Evolutionary conservation across 2,797 vertebrate species (phyloP).

Genomic region (Channa striata): DNA sequence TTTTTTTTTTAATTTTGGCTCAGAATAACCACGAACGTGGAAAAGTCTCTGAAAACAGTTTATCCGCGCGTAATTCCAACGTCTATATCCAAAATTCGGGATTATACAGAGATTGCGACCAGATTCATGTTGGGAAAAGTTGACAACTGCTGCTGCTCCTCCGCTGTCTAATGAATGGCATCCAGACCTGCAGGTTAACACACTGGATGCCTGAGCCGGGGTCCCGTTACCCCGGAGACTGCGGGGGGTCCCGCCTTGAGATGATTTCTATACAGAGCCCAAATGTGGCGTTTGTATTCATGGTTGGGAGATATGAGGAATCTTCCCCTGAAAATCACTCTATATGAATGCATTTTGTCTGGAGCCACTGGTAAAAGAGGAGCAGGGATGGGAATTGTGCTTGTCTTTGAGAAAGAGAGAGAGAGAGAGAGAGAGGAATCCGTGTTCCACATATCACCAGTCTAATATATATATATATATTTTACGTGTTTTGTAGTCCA

Average conservation of each 20-base stretch:
- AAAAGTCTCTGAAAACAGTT: background rate
- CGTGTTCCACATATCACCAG: too few species aligned
- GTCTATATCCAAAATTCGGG: background rate
- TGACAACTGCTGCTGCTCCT: conserved; percentile 16
- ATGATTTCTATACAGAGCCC: conserved; percentile 47
- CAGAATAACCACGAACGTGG: too few species aligned
- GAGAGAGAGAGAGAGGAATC: too few species aligned
- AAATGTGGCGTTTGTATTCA: conserved; percentile 65
- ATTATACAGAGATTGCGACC: background rate
- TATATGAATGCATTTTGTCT: too few species aligned
- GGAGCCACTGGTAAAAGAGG: background rate
- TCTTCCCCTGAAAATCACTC: too few species aligned
- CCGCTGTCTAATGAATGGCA: conserved; percentile 34
- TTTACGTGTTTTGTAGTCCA: too few species aligned
- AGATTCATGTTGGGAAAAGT: background rate
- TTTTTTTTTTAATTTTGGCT: background rate
- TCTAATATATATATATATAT: too few species aligned
- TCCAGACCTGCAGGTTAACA: conserved; percentile 58
- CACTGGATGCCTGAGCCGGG: conserved; percentile 68
- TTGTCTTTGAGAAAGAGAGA: too few species aligned
- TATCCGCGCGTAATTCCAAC: background rate
- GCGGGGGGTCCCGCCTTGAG: conserved; percentile 50
- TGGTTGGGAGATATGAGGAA: conserved; percentile 32
- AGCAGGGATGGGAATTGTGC: background rate
- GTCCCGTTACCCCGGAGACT: conserved; percentile 77